Evolutionary conservation across 2,888 invertebrate species (phyloP), one percentile per base, ranked within the genome.

Genomic region (Rhagonycha lutea): DNA sequence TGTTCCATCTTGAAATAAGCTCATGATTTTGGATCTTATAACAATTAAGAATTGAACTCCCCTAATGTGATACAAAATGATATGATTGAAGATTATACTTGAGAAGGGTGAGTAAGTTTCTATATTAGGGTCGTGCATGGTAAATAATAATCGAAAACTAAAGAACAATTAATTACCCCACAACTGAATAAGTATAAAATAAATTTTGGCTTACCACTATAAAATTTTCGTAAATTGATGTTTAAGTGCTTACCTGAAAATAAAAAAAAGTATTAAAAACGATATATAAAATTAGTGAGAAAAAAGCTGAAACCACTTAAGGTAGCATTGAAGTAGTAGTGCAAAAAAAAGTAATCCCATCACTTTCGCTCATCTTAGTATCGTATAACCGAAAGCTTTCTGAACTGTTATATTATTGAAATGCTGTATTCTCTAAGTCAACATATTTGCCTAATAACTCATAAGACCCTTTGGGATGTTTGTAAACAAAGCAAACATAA

Each of bases 401-500:
- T 14, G 29, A 9, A 23, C 23, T 24, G 61, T 47, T 67, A 68
- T 24, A 23, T 73, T 68, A 14, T 69, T 73, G 68, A 26, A 62
- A n/a, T 28, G 10, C 18, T 26, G 26, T 23, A 61, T 68, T 32
- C 61, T 70, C 61, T 23, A 69, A 69, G 47, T 69, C 69, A 47
- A 69, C 69, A 69, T 29, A 73, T 73, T 73, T 69, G 47, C 62
- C 60, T 70, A 73, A 73, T 73, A 73, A 70, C 73, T 69, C 63
- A 32, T 73, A 73, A 73, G 63, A 60, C 73, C 69, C 47, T 32
- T 12, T 12, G 18, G 73, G 65, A 62, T 73, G 65, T 73, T 73
- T 69, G 69, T 69, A 73, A 69, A 69, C 65, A 73, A 69, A 29
- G 61, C 67, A 61, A 73, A 14, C 28, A 61, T 72, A 32, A 60